Conservation (phyloP, 2,113 vertebrate genomes). For the Sinocyclocheilus rhinocerous region DNA sequence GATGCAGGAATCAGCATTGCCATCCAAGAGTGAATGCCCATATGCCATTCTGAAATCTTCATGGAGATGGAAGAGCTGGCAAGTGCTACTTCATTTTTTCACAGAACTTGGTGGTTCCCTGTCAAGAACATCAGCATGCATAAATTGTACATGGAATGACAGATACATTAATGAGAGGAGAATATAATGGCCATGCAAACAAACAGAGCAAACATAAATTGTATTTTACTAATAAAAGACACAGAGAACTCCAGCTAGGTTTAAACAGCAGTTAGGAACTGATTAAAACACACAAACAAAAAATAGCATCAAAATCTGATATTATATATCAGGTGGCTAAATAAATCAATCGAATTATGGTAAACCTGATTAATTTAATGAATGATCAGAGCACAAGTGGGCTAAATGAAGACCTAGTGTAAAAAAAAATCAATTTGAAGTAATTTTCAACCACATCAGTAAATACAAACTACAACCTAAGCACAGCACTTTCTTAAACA, state of each 20-base stretch:
- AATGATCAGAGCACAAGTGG: not conserved
- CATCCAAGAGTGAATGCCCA: conserved; percentile 21
- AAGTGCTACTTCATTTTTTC: not conserved
- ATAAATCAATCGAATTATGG: not conserved
- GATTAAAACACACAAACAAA: not conserved
- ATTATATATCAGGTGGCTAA: not conserved
- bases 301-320: not conserved
- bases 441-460: not conserved
- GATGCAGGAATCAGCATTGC: not conserved
- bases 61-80: conserved; percentile 8
- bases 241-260: not conserved
- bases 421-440: not conserved
- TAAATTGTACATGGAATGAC: not conserved
- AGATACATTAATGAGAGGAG: not conserved
- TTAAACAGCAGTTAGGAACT: not conserved
- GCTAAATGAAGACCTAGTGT: not conserved
- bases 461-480: not conserved
- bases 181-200: not conserved
- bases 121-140: not conserved
- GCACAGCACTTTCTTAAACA: too few relatives aligned
- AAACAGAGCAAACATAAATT: not conserved
- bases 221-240: not conserved
- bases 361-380: not conserved
- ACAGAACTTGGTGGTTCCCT: not conserved
- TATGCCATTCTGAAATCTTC: not conserved